Percentiles rank a stretch among this genome's conserved stretches.
Conservation (phyloP, 1,140 invertebrate species). For the Periplaneta americana region DNA sequence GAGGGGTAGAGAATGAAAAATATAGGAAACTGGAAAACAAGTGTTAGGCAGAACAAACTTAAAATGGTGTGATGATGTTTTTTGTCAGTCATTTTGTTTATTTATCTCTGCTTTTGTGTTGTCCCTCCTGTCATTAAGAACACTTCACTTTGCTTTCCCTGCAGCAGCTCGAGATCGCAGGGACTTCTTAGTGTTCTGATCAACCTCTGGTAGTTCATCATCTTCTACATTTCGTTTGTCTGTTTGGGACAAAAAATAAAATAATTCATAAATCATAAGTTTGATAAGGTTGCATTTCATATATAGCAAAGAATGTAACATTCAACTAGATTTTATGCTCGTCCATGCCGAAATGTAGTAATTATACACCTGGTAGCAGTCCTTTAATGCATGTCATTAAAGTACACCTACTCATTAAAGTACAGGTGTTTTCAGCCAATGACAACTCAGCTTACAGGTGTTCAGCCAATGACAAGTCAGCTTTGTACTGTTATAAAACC, state of each 20-base stretch:
- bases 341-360: too few relatives aligned
- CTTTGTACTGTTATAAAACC: too few relatives aligned
- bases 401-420: too few relatives aligned
- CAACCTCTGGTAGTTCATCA: conserved; percentile 63
- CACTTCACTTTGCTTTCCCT: conserved; percentile 38
- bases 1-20: not conserved
- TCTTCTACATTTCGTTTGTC: conserved; percentile 48
- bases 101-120: not conserved
- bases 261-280: too few relatives aligned
- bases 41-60: not conserved
- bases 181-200: conserved; percentile 58
- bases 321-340: too few relatives aligned
- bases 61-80: not conserved
- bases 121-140: not conserved
- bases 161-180: conserved; percentile 36
- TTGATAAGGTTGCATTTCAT: too few relatives aligned
- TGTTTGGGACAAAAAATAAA: conserved; percentile 23
- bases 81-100: not conserved
- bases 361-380: too few relatives aligned
- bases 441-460: too few relatives aligned
- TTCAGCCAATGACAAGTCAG: too few relatives aligned
- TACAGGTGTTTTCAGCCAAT: too few relatives aligned
- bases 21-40: not conserved
- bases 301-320: too few relatives aligned
- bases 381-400: too few relatives aligned